Conservation (phyloP, 2,113 vertebrate genomes). For the Propithecus coquereli region DNA sequence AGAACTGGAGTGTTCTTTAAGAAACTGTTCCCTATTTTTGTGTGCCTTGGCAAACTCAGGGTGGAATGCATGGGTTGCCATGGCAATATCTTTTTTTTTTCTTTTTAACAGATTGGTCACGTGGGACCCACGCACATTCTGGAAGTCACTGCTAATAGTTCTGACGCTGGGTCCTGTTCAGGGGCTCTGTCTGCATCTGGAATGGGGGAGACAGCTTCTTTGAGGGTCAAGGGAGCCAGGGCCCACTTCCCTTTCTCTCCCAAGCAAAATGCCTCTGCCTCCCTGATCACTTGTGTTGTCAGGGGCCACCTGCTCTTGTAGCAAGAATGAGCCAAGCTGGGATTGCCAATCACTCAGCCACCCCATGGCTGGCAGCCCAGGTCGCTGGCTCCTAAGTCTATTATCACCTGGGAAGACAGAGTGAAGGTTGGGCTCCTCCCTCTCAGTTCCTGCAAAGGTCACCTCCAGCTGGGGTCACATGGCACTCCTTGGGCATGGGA, state of each 20-base stretch:
- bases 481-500: background rate
- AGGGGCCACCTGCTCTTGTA: background rate
- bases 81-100: constrained; percentile 51
- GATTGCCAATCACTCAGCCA: background rate
- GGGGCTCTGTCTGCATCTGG: background rate
- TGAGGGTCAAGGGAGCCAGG: background rate
- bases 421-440: background rate
- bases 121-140: constrained; percentile 43
- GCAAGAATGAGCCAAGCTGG: background rate
- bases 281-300: background rate
- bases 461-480: background rate
- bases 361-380: background rate
- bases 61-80: constrained; percentile 74
- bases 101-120: background rate
- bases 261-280: background rate
- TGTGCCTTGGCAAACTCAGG: constrained; percentile 67
- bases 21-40: constrained; percentile 44
- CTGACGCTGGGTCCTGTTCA: background rate
- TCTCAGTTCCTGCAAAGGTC: background rate
- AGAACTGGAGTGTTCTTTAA: constrained; percentile 10
- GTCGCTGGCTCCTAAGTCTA: background rate
- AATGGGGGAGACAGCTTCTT: background rate
- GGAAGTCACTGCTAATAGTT: constrained; percentile 25
- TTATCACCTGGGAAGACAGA: background rate
- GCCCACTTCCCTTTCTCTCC: background rate